These are phyloP conservation scores for Aviceda subcristata DNA, from an alignment of 2,113 vertebrate genomes.

Conservation along the genomic window DNA sequence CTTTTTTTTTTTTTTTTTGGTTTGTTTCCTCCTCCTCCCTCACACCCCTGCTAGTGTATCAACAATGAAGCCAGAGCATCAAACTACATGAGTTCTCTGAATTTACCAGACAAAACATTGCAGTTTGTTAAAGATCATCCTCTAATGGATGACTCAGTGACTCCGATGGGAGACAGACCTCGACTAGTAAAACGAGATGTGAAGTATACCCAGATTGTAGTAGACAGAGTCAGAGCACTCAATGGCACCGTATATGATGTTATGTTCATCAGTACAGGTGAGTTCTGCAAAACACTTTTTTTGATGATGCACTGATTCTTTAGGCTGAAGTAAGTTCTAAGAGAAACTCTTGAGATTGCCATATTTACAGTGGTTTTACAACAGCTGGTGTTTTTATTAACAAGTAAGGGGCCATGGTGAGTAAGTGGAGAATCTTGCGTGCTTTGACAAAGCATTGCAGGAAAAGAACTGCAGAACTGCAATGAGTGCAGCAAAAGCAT, in stretches of 20 bases:
- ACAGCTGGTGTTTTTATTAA: neutral
- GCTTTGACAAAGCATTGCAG: neutral
- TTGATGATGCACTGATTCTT: neutral
- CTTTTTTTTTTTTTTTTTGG: neutral
- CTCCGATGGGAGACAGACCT: constrained; percentile 84
- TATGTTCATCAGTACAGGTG: constrained; percentile 92
- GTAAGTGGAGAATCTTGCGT: rapidly evolving
- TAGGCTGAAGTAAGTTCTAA: neutral
- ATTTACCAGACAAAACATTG: constrained; percentile 91
- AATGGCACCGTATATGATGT: constrained; percentile 85
- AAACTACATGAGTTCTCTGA: constrained; percentile 86
- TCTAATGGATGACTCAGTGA: constrained; percentile 90
- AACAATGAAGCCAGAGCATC: constrained; percentile 80
- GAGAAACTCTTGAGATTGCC: neutral
- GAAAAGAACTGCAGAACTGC: neutral
- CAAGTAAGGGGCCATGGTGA: neutral
- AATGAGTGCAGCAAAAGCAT: neutral
- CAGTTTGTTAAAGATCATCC: constrained; percentile 97
- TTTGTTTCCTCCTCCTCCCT: neutral
- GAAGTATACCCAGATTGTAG: constrained; percentile 94
- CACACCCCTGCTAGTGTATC: constrained; percentile 78
- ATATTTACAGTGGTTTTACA: neutral
- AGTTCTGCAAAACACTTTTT: neutral
- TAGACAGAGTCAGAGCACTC: constrained; percentile 85
- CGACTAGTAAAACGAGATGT: constrained; percentile 84